Evolutionary conservation across 92 coral and sea anemone genomes (phyloP).

Genomic region (Umimayanthus chanpuru): DNA sequence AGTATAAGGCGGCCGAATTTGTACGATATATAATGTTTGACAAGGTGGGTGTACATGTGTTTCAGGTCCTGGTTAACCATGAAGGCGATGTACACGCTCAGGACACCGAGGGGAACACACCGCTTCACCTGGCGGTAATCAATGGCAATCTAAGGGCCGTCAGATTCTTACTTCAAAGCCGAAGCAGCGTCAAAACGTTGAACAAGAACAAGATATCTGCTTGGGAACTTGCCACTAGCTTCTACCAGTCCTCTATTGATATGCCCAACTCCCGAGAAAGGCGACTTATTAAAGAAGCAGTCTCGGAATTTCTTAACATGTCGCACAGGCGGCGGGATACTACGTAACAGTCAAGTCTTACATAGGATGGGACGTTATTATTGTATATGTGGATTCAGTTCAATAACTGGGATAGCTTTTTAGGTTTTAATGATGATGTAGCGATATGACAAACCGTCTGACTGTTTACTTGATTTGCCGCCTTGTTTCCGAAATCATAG

Average conservation of each 20-base stretch:
- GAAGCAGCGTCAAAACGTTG: conserved; percentile 24
- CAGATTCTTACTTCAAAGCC: conserved; percentile 17
- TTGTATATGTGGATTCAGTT: no score
- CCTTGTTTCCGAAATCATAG: no score
- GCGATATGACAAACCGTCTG: no score
- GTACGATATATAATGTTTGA: no score
- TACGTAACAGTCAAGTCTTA: not conserved
- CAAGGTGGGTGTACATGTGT: not conserved
- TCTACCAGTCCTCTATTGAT: conserved; percentile 31
- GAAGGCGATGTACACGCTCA: conserved; percentile 28
- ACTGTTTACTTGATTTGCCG: no score
- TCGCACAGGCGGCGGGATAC: conserved; percentile 42
- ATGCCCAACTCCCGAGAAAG: conserved; percentile 40
- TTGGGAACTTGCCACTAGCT: conserved; percentile 35
- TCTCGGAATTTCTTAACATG: not conserved
- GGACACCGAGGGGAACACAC: conserved; percentile 33
- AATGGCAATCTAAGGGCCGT: conserved; percentile 35
- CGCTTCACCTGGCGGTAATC: conserved; percentile 34
- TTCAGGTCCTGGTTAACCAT: conserved; percentile 31
- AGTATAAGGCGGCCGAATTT: no score
- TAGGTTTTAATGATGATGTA: no score
- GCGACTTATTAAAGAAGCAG: conserved; percentile 37
- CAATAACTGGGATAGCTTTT: no score
- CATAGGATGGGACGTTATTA: not conserved
- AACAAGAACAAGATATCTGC: conserved; percentile 21